Conservation (phyloP, 2,797 vertebrate genomes). For the Rhadinocentrus ornatus region DNA sequence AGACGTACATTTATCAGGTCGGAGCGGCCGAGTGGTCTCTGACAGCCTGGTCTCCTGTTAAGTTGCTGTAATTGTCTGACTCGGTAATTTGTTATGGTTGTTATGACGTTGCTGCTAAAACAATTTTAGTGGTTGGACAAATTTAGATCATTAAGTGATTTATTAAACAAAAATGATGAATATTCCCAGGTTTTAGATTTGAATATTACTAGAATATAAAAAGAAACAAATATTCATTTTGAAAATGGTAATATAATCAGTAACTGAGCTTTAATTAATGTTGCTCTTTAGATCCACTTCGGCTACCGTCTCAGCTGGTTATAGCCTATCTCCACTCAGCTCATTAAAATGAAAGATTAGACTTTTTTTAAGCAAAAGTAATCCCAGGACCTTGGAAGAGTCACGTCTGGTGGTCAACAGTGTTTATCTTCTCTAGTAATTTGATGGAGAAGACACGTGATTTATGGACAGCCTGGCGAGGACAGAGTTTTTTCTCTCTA, state of each 20-base stretch:
- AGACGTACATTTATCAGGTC: slow-evolving; percentile 57
- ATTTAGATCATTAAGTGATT: not conserved
- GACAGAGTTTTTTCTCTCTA: not conserved
- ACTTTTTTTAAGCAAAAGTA: slow-evolving; percentile 26
- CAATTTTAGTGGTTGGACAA: not conserved
- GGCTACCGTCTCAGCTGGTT: slow-evolving; percentile 22
- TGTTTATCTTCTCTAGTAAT: slow-evolving; percentile 41
- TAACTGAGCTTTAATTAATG: slow-evolving; percentile 2
- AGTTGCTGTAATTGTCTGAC: not conserved
- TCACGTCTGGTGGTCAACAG: slow-evolving; percentile 10
- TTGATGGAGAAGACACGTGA: slow-evolving; percentile 34
- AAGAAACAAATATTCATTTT: no score
- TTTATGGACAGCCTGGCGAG: slow-evolving; percentile 20
- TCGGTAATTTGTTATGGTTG: slow-evolving; percentile 7
- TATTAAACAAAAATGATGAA: not conserved
- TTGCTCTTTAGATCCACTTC: not conserved
- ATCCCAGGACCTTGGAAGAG: slow-evolving; percentile 43
- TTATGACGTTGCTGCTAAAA: slow-evolving; percentile 3
- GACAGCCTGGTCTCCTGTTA: not conserved
- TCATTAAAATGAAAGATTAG: slow-evolving; percentile 31
- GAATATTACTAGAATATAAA: not conserved
- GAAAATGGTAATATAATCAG: not conserved
- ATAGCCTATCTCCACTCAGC: slow-evolving; percentile 45
- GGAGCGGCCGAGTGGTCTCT: slow-evolving; percentile 32
- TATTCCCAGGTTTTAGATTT: not conserved